phyloP scores from a whole-genome alignment of 1,140 invertebrate genomes.

The Saccostrea echinata region DNA sequence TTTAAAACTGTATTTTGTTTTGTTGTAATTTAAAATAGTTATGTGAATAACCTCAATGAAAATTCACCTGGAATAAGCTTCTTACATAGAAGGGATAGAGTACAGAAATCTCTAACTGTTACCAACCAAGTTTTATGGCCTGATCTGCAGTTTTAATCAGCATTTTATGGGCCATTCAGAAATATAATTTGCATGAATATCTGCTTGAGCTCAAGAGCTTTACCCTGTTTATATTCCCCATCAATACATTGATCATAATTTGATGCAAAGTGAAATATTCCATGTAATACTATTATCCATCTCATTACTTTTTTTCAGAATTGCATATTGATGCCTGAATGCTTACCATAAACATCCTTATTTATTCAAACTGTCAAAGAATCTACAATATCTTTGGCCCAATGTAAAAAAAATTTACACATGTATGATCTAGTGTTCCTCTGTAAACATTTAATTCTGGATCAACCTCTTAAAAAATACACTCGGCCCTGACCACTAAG shows the following conservation, averaged over 20 bases:
- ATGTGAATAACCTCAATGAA: conserved; percentile 2
- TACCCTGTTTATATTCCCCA: background rate
- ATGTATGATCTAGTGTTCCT: too few species aligned
- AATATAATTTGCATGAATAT: conserved; percentile 15
- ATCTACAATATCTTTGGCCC: too few species aligned
- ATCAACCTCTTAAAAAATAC: too few species aligned
- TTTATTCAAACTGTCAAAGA: too few species aligned
- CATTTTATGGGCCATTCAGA: conserved; percentile 18
- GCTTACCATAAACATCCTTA: too few species aligned
- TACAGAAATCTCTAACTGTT: background rate
- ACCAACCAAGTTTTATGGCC: background rate
- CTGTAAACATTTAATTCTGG: too few species aligned
- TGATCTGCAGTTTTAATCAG: background rate
- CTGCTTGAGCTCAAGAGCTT: background rate
- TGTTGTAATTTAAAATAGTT: background rate
- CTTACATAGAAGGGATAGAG: background rate
- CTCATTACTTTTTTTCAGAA: conserved; percentile 52
- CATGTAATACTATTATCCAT: conserved; percentile 70
- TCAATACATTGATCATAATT: background rate
- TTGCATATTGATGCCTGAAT: background rate
- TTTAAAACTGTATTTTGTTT: background rate
- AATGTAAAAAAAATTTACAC: too few species aligned
- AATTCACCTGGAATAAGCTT: conserved; percentile 26
- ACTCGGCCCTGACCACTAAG: too few species aligned
- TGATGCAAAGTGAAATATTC: conserved; percentile 60